Base-by-base conservation (phyloP, 2,888 invertebrate species). In the Spodoptera picta region DNA sequence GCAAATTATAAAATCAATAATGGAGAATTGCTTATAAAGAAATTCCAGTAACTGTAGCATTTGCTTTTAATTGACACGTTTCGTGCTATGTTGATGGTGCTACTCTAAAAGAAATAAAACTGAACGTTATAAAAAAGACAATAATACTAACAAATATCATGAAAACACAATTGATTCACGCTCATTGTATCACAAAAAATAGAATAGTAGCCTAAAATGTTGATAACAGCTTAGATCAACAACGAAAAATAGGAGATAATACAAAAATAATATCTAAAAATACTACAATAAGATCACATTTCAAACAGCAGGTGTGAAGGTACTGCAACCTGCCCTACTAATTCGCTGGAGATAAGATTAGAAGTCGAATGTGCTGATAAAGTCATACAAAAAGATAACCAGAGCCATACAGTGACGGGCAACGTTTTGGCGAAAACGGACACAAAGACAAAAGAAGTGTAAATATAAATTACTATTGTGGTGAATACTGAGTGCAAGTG, bases 261-360 rank as follows among this genome's bases (percentile, higher is more conserved):
- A 56, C 44, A 52, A 63, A 53, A 47, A 44, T 43, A 0, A 10
- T 9, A 49, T 36, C 47, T 75, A 58, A 9, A 1, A 11, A 7
- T 7, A 59, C 10, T 1, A 60, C 50, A 47, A 59, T 64, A 59
- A 60, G 24, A 49, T 12, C 9, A 36, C n/a, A 31, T 51, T 44
- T 64, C 23, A 56, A 50, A 74, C 83, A 47, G 49, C 46, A 55
- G 52, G 41, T 48, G 51, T 62, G 50, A 68, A 64, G 69, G 62
- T 80, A 81, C 62, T 82, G 80, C 87, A 87, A 87, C 90, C 85
- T 92, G 92, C 84, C 91, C 93, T 87, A 93, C 87, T 91, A 93
- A 92, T 93, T 93, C 90, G 87, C 85, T 84, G 83, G 43, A 85
- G 94, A 94, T 94, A 92, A 94, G 94, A 93, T 93, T 86, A 91